phyloP scores from a whole-genome alignment of 2,888 invertebrate genomes.

The Coenonympha glycerion region DNA sequence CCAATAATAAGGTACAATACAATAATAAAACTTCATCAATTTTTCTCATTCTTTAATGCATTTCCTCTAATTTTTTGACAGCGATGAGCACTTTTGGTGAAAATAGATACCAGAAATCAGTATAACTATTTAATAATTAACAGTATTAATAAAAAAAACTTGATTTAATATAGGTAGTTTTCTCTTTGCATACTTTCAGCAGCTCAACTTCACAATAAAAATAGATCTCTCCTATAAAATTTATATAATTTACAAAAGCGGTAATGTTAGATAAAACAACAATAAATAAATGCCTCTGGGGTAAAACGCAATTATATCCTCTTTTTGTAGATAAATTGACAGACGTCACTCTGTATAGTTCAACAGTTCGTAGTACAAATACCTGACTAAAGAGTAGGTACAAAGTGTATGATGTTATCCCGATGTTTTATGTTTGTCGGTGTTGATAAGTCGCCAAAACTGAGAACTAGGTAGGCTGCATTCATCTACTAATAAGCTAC shows the following conservation, averaged over 20 bases:
- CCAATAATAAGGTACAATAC: background rate
- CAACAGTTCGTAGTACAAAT: slow-evolving; percentile 49
- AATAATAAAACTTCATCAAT: slow-evolving; percentile 45
- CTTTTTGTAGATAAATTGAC: slow-evolving; percentile 72
- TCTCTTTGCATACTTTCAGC: slow-evolving; percentile 60
- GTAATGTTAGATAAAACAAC: slow-evolving; percentile 67
- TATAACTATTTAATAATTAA: slow-evolving; percentile 59
- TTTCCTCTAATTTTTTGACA: slow-evolving; percentile 78
- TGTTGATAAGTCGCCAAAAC: slow-evolving; percentile 71
- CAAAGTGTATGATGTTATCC: slow-evolving; percentile 62
- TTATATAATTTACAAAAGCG: slow-evolving; percentile 74
- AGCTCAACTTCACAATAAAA: slow-evolving; percentile 73
- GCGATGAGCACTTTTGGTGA: slow-evolving; percentile 84
- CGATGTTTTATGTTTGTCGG: slow-evolving; percentile 53
- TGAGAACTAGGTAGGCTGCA: slow-evolving; percentile 73
- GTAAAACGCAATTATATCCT: slow-evolving; percentile 62
- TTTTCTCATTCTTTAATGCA: slow-evolving; percentile 77
- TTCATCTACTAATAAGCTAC: slow-evolving; percentile 72
- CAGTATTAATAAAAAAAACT: slow-evolving; percentile 64
- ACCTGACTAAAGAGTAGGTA: no score
- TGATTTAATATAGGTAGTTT: slow-evolving; percentile 51
- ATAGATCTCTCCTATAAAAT: slow-evolving; percentile 77
- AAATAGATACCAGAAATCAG: slow-evolving; percentile 75
- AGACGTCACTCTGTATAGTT: slow-evolving; percentile 62
- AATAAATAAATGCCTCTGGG: slow-evolving; percentile 71